phyloP scores from a whole-genome alignment of 2,797 vertebrate species.

The Sebastes alutus region DNA sequence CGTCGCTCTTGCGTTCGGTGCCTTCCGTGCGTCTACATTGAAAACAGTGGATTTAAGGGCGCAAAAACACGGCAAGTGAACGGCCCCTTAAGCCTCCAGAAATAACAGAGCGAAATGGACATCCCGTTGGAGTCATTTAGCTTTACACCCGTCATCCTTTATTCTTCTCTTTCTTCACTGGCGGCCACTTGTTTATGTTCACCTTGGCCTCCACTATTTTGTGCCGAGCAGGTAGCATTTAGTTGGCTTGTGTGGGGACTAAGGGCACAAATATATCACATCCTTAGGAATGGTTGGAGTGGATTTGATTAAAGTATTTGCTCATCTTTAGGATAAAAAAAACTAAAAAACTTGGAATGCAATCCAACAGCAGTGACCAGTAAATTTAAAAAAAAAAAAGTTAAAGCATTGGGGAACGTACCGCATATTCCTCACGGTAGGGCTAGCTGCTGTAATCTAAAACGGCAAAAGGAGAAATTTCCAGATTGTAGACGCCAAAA shows the following conservation, averaged over 20 bases:
- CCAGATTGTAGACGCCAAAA: slow-evolving; percentile 4
- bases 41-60: too few species aligned
- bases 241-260: not conserved
- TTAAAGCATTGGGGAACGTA: not conserved
- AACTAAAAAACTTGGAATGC: not conserved
- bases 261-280: not conserved
- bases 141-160: not conserved
- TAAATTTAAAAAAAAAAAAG: not conserved
- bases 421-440: not conserved
- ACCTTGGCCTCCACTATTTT: not conserved
- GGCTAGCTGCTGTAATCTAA: not conserved
- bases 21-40: too few species aligned
- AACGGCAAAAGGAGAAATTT: not conserved
- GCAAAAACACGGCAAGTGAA: too few species aligned
- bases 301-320: not conserved
- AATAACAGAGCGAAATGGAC: too few species aligned
- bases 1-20: too few species aligned
- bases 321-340: not conserved
- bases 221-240: not conserved
- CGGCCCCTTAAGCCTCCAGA: too few species aligned
- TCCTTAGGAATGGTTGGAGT: not conserved
- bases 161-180: not conserved
- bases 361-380: not conserved
- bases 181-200: not conserved
- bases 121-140: not conserved